Conservation (phyloP, 2,888 invertebrate species). For the Hirtodrosophila confusa region DNA sequence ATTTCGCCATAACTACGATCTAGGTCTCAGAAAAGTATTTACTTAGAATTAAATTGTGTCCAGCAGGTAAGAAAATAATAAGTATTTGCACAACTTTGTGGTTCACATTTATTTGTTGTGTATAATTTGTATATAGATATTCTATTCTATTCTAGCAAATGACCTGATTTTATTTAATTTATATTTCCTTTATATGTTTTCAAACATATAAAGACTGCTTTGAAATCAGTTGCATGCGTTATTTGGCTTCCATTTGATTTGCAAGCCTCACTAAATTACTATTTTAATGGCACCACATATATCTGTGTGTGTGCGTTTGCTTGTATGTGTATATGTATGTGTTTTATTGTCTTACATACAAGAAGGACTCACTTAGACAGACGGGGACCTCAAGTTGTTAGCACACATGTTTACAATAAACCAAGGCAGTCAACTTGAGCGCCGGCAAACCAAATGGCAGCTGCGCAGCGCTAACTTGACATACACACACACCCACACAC, state of each 20-base stretch:
- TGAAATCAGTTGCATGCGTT: conserved; percentile 24
- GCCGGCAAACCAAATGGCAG: conserved; percentile 68
- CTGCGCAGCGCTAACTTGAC: conserved; percentile 41
- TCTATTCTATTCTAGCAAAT: neutral
- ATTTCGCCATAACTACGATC: too few species aligned
- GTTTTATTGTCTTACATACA: conserved; percentile 48
- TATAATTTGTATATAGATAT: too few species aligned
- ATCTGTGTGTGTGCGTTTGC: neutral
- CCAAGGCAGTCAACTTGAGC: conserved; percentile 70
- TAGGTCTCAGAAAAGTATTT: too few species aligned
- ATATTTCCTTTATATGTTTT: neutral
- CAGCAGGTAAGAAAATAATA: too few species aligned
- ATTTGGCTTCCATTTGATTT: conserved; percentile 40
- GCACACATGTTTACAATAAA: conserved; percentile 76
- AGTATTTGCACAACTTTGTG: too few species aligned
- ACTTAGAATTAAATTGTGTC: too few species aligned
- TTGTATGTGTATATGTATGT: conserved; percentile 12
- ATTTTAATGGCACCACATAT: conserved; percentile 29
- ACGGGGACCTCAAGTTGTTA: conserved; percentile 57
- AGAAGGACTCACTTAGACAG: conserved; percentile 35
- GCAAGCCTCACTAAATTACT: conserved; percentile 33
- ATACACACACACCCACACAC: conserved; percentile 8
- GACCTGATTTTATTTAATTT: conserved; percentile 4
- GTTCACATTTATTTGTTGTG: too few species aligned
- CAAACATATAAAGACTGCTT: conserved; percentile 23